A percentile compares a stretch with the other conserved stretches of the same genome.
These are phyloP conservation scores for Charadrius vociferus DNA, from an alignment of 2,113 vertebrate species.

Conservation along the genomic window DNA sequence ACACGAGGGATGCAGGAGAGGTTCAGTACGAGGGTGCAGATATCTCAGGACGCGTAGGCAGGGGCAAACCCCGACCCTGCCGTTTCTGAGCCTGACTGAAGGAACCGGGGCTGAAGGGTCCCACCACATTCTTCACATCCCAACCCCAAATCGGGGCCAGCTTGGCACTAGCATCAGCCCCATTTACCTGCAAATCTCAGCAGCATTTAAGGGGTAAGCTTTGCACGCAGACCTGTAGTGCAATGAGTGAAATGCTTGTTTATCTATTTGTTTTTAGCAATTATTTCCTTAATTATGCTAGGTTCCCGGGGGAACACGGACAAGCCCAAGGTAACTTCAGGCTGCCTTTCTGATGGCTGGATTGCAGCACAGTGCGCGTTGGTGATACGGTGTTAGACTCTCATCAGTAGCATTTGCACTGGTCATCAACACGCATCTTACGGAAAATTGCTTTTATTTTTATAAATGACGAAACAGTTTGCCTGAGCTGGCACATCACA, in stretches of 20 bases:
- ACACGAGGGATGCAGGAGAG: background rate
- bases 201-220: background rate
- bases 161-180: background rate
- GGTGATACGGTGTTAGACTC: background rate
- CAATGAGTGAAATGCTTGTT: background rate
- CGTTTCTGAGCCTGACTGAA: background rate
- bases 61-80: background rate
- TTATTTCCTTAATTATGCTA: background rate
- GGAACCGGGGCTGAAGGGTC: background rate
- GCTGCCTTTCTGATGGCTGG: background rate
- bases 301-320: background rate
- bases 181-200: background rate
- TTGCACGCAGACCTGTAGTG: background rate
- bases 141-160: background rate
- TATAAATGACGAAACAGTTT: background rate
- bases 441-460: background rate
- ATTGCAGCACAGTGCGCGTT: background rate
- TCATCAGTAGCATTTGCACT: background rate
- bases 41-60: accelerated
- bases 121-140: background rate
- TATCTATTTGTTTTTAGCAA: background rate
- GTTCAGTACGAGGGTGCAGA: accelerated
- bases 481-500: background rate
- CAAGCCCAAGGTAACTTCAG: background rate
- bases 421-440: background rate